Evolutionary conservation across 2,113 vertebrate species (phyloP), one percentile per base, ranked within the genome.

Genomic region (Ochotona princeps): DNA sequence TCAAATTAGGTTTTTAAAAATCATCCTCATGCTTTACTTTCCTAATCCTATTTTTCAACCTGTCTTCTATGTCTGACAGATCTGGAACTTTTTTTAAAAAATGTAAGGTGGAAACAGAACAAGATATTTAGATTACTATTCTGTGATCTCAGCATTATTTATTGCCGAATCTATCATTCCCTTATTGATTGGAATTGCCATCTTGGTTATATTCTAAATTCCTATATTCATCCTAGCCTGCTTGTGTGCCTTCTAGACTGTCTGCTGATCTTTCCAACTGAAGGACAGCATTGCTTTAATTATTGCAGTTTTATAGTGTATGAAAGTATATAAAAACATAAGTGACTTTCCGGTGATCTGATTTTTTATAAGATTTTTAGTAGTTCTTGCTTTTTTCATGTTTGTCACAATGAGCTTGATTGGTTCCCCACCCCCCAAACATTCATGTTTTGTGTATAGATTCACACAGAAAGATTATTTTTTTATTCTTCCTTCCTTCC

Each of bases 1-100:
- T 51, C 44, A 35, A 90, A 63, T 81, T 51, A 83, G 65, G 47
- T 94, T 92, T 93, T n/a, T 38, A 35, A 84, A 38, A 80, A 30
- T 30, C 57, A n/a, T 18, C 80, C 20, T 69, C n/a, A 12, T 66
- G 9, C 35, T 92, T 93, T n/a, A 5, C 20, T 69, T 23, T 44
- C 7, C 15, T 63, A 26, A 21, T 66, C n/a, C 83, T 81, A 69
- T 8, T 30, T 7, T 80, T 83, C 90, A 11, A 23, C 86, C 94
- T 91, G 38, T 79, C n/a, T 78, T 85, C 76, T 30, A 85, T 7
- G 47, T 67, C 49, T 76, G 75, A 65, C 35, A 94, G 25, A 51
- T 32, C 8, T 44, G 44, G 79, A 26, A 63, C 1, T 90, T 91
- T 93, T 38, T 81, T 57, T 44, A 4, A 4, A 44, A 57, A 30